Conservation (phyloP, 2,113 vertebrate species). For the Oostethus manadensis region DNA sequence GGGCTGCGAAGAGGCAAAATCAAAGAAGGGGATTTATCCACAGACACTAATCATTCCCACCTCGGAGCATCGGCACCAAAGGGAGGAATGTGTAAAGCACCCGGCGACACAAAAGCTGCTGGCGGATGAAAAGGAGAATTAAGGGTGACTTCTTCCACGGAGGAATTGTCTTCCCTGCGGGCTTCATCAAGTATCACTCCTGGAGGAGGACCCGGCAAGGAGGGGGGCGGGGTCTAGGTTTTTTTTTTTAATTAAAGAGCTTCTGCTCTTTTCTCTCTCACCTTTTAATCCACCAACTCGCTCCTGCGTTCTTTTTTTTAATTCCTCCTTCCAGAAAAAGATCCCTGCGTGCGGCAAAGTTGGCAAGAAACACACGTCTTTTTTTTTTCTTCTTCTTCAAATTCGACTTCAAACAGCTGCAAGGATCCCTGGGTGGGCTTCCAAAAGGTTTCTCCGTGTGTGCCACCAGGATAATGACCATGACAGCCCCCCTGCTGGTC, state of each 20-base stretch:
- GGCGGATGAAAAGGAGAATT: constrained; percentile 72
- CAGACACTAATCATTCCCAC: constrained; percentile 67
- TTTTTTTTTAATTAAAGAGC: constrained; percentile 67
- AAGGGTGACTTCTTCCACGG: constrained; percentile 73
- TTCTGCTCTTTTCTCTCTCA: constrained; percentile 48
- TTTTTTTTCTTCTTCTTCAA: constrained; percentile 35
- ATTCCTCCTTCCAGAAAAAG: constrained; percentile 37
- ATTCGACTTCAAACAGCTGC: constrained; percentile 46
- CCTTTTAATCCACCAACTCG: constrained; percentile 56
- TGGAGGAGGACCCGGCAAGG: constrained; percentile 21
- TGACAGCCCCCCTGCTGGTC: constrained; percentile 48
- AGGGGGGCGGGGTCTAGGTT: constrained; percentile 34
- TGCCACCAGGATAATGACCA: constrained; percentile 45
- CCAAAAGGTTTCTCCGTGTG: not conserved
- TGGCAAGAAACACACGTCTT: constrained; percentile 34
- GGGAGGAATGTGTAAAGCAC: constrained; percentile 65
- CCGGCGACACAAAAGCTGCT: constrained; percentile 61
- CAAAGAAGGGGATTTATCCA: constrained; percentile 63
- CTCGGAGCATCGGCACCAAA: constrained; percentile 59
- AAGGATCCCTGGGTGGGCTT: constrained; percentile 57
- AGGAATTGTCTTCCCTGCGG: constrained; percentile 64
- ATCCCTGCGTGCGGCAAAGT: constrained; percentile 32
- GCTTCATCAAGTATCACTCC: constrained; percentile 68
- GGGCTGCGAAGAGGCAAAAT: constrained; percentile 41
- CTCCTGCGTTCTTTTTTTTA: constrained; percentile 28